Evolutionary conservation across 2,113 vertebrate genomes (phyloP).

Genomic region (Daubentonia madagascariensis): DNA sequence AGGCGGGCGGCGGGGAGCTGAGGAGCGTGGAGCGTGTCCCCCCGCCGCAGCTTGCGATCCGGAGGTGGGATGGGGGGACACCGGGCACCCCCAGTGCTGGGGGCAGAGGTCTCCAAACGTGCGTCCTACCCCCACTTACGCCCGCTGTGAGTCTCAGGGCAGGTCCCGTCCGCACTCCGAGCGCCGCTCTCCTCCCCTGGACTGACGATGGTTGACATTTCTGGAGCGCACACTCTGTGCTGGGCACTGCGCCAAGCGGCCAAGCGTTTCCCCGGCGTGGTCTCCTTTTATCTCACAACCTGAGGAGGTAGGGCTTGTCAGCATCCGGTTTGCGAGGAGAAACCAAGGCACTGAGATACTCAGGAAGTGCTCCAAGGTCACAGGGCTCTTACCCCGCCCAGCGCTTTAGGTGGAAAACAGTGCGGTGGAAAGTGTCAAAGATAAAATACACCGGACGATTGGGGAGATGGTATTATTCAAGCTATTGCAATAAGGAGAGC

Average conservation of each 20-base stretch:
- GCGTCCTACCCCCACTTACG: background rate
- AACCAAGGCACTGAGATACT: background rate
- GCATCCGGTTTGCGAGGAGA: background rate
- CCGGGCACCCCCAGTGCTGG: background rate
- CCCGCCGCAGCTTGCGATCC: background rate
- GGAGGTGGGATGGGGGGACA: background rate
- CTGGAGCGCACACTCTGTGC: background rate
- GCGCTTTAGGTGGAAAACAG: background rate
- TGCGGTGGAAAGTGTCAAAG: background rate
- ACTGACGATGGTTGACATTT: slow-evolving; percentile 40
- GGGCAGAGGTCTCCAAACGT: background rate
- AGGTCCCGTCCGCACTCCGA: background rate
- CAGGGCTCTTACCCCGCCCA: background rate
- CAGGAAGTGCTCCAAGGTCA: background rate
- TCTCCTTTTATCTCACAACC: background rate
- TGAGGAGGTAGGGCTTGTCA: background rate
- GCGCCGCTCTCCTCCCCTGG: background rate
- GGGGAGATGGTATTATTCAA: background rate
- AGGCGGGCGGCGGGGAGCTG: slow-evolving; percentile 25
- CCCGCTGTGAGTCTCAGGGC: background rate
- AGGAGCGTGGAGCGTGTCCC: background rate
- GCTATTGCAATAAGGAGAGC: background rate
- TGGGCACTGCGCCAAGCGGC: background rate
- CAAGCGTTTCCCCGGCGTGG: background rate
- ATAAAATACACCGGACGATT: background rate